These are phyloP conservation scores for Homarus americanus DNA, from an alignment of 1,140 invertebrate genomes.

Conservation along the genomic window DNA sequence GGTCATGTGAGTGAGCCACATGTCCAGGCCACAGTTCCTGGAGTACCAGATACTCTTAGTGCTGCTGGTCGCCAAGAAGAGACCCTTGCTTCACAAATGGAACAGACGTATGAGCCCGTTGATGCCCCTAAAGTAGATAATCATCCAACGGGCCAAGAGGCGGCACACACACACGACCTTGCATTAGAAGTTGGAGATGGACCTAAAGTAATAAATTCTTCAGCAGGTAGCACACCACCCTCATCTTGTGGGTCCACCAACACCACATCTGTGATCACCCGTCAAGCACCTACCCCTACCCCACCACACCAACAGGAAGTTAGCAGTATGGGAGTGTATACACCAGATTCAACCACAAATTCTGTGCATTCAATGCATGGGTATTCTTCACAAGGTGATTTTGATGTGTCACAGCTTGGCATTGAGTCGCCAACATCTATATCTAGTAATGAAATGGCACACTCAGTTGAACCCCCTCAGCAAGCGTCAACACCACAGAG, in stretches of 20 bases:
- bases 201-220: slow-evolving; percentile 52
- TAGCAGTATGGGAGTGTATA: slow-evolving; percentile 85
- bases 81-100: slow-evolving; percentile 59
- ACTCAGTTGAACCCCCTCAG: slow-evolving; percentile 77
- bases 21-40: slow-evolving; percentile 40
- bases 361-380: slow-evolving; percentile 88
- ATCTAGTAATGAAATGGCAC: slow-evolving; percentile 85
- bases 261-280: slow-evolving; percentile 68
- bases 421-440: slow-evolving; percentile 93
- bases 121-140: slow-evolving; percentile 56
- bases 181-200: slow-evolving; percentile 60
- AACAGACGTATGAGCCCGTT: slow-evolving; percentile 54
- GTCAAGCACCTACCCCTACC: slow-evolving; percentile 73
- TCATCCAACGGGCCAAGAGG: slow-evolving; percentile 58
- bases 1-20: slow-evolving; percentile 16
- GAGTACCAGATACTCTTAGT: slow-evolving; percentile 40
- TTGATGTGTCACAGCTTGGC: slow-evolving; percentile 90
- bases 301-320: slow-evolving; percentile 74
- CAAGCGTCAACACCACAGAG: slow-evolving; percentile 75
- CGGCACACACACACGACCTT: slow-evolving; percentile 61
- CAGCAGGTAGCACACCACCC: slow-evolving; percentile 61
- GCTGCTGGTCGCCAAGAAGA: slow-evolving; percentile 57
- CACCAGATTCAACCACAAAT: slow-evolving; percentile 90
- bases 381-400: slow-evolving; percentile 85
- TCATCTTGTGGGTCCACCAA: slow-evolving; percentile 67